Evolutionary conservation across 2,797 vertebrate genomes (phyloP).

Genomic region (Lateolabrax maculatus): DNA sequence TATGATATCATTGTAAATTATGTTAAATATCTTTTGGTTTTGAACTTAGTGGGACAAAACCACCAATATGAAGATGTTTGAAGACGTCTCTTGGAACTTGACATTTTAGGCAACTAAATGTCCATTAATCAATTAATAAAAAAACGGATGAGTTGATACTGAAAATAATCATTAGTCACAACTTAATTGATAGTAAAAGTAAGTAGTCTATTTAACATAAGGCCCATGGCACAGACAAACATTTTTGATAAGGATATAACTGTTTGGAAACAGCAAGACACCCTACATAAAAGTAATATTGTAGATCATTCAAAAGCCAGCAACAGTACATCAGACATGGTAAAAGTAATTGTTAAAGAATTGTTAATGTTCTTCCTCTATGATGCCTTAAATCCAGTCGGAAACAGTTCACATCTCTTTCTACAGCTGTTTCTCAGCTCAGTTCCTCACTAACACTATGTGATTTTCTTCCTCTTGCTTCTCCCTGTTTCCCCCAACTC

Average conservation of each 20-base stretch:
- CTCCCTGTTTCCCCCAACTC: slow-evolving; percentile 16
- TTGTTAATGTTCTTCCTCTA: slow-evolving; percentile 6
- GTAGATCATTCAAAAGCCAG: no score
- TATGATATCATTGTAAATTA: neutral
- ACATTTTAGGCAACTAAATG: neutral
- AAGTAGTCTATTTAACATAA: no score
- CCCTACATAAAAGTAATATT: no score
- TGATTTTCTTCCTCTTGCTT: slow-evolving; percentile 45
- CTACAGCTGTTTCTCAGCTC: slow-evolving; percentile 55
- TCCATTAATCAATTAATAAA: neutral
- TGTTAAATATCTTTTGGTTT: neutral
- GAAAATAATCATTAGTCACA: neutral
- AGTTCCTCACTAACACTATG: slow-evolving; percentile 42
- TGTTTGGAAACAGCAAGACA: no score
- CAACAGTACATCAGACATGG: neutral
- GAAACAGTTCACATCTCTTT: slow-evolving; percentile 15
- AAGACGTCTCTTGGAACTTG: neutral
- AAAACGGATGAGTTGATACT: neutral
- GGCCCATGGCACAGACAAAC: no score
- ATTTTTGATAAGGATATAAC: neutral
- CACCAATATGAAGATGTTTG: neutral
- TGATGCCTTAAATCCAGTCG: neutral
- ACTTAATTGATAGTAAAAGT: neutral
- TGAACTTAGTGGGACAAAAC: neutral
- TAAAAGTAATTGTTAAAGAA: no score